phyloP scores from a whole-genome alignment of 1,140 invertebrate species.

The Sogatella furcifera region DNA sequence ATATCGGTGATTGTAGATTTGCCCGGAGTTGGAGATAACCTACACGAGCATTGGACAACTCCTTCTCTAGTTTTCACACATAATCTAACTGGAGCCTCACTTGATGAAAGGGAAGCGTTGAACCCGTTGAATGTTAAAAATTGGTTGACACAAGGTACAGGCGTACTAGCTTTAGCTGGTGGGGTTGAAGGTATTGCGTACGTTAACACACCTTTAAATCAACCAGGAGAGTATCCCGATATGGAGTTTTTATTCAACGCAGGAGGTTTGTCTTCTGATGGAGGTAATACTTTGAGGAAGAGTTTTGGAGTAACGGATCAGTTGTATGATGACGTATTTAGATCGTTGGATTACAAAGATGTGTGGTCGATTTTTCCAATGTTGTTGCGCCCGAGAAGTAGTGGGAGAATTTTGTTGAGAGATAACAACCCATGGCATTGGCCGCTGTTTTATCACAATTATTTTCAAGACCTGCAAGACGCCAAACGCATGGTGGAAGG shows the following conservation, averaged over 20 bases:
- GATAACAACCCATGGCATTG: conserved; percentile 59
- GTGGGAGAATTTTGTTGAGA: conserved; percentile 51
- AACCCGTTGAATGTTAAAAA: conserved; percentile 8
- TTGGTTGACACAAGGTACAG: conserved; percentile 31
- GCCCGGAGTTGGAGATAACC: conserved; percentile 58
- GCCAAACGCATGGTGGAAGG: conserved; percentile 53
- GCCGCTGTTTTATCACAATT: conserved; percentile 64
- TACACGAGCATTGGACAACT: conserved; percentile 62
- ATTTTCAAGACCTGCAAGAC: conserved; percentile 51
- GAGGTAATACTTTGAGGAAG: conserved; percentile 48
- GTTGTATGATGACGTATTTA: conserved; percentile 38
- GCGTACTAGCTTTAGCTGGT: conserved; percentile 36
- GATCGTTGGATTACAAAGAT: conserved; percentile 37
- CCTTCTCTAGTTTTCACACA: conserved; percentile 53
- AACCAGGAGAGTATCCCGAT: conserved; percentile 46
- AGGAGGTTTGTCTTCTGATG: conserved; percentile 56
- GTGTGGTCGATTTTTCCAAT: conserved; percentile 57
- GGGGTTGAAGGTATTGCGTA: conserved; percentile 41
- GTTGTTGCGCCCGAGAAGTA: conserved; percentile 59
- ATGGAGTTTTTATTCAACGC: conserved; percentile 66
- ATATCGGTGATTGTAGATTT: conserved; percentile 53
- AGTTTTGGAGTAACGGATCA: conserved; percentile 42
- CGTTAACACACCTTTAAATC: conserved; percentile 35
- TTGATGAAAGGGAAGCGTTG: conserved; percentile 11
- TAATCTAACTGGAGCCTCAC: conserved; percentile 41